Conservation (phyloP, 2,113 vertebrate genomes). For the Anser cygnoides region DNA sequence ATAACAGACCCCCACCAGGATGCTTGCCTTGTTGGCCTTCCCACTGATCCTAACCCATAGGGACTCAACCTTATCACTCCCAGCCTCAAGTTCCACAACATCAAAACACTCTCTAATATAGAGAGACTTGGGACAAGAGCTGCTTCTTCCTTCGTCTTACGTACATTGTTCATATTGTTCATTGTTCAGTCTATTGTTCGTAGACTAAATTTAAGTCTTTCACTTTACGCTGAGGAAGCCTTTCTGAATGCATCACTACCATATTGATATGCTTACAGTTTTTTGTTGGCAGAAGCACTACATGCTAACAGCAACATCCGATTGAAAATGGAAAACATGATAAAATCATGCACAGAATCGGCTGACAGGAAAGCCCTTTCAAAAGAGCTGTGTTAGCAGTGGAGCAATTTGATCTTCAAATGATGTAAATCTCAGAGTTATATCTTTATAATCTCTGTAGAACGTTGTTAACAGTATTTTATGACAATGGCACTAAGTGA, state of each 20-base stretch:
- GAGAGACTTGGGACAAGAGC: neutral
- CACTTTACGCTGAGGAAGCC: conserved; percentile 2
- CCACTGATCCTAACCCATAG: too few species aligned
- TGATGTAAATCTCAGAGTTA: neutral
- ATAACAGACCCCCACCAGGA: too few species aligned
- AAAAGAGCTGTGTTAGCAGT: conserved; percentile 28
- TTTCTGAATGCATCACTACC: neutral
- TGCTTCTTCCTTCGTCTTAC: neutral
- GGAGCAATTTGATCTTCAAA: neutral
- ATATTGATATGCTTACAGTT: neutral
- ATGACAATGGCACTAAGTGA: neutral
- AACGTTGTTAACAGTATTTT: neutral
- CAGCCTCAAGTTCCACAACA: too few species aligned
- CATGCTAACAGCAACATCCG: neutral
- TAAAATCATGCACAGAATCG: neutral
- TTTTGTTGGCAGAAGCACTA: conserved; percentile 7
- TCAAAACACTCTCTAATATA: too few species aligned
- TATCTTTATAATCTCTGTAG: neutral
- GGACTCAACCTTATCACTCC: too few species aligned
- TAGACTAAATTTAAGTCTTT: neutral
- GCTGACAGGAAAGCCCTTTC: conserved; percentile 31
- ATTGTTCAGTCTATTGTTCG: neutral
- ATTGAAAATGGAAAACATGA: neutral
- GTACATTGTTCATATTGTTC: neutral
- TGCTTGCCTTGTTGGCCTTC: too few species aligned